Conservation (phyloP, 1,140 invertebrate genomes). For the Limonius californicus region DNA sequence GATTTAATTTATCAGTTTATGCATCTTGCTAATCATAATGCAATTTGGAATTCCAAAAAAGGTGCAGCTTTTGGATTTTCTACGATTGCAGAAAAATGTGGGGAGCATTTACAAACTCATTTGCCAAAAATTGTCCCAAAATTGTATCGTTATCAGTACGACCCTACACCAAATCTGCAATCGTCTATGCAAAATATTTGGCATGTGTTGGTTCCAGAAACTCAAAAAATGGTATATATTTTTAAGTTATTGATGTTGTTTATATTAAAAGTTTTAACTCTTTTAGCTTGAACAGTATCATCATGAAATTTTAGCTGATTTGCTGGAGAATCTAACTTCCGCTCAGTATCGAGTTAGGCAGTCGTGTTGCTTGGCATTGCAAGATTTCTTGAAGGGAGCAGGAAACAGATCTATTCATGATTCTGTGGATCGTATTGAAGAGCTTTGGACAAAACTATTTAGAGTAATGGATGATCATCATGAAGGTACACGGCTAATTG, state of each 20-base stretch:
- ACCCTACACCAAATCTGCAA: slow-evolving; percentile 87
- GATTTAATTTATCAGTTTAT: slow-evolving; percentile 94
- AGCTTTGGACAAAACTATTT: slow-evolving; percentile 80
- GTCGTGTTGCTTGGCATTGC: slow-evolving; percentile 82
- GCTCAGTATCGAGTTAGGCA: slow-evolving; percentile 85
- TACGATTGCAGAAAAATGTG: slow-evolving; percentile 75
- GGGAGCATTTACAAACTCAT: slow-evolving; percentile 75
- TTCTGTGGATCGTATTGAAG: slow-evolving; percentile 56
- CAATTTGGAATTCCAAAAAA: slow-evolving; percentile 88
- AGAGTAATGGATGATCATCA: slow-evolving; percentile 93
- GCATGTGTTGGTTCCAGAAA: slow-evolving; percentile 82
- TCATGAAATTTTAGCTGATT: slow-evolving; percentile 79
- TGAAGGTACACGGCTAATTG: slow-evolving; percentile 78
- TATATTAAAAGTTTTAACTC: too few species aligned
- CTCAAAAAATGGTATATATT: slow-evolving; percentile 70
- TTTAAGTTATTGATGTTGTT: neutral
- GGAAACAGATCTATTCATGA: slow-evolving; percentile 45
- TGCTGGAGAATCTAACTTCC: slow-evolving; percentile 76
- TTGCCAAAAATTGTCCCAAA: slow-evolving; percentile 83
- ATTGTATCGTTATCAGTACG: slow-evolving; percentile 85
- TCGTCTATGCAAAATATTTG: slow-evolving; percentile 89
- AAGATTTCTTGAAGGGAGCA: slow-evolving; percentile 67
- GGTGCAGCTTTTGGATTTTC: slow-evolving; percentile 91
- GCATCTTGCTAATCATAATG: slow-evolving; percentile 90
- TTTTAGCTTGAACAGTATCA: slow-evolving; percentile 80